Percentiles rank a stretch among this genome's conserved stretches.
Evolutionary conservation across 2,888 invertebrate species (phyloP).

Genomic region (Augochlorella aurata): DNA sequence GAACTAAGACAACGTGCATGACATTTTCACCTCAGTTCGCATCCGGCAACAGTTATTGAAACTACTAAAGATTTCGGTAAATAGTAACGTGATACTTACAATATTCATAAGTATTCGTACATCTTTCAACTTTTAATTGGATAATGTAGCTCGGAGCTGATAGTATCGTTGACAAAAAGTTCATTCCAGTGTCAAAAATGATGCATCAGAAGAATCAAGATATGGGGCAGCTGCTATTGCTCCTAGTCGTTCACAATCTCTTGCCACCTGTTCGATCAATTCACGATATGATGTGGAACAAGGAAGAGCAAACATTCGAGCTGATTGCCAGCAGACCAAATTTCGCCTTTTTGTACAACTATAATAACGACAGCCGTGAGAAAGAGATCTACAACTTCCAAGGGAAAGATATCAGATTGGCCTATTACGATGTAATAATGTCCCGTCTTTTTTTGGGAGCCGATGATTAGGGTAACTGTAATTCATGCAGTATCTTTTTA

Average conservation of each 20-base stretch:
- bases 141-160: neutral
- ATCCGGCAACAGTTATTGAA: neutral
- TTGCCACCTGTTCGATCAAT: constrained; percentile 12
- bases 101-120: no score
- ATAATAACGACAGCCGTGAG: constrained; percentile 31
- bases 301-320: constrained; percentile 29
- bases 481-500: neutral
- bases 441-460: neutral
- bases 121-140: no score
- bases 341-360: constrained; percentile 10
- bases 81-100: no score
- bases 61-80: neutral
- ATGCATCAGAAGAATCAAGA: neutral
- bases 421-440: constrained; percentile 58
- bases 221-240: constrained; percentile 32
- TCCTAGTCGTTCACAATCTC: constrained; percentile 14
- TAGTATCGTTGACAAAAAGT: neutral
- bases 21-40: neutral
- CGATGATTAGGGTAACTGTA: neutral
- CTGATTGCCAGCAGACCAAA: constrained; percentile 47
- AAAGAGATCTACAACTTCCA: constrained; percentile 53
- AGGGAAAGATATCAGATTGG: constrained; percentile 41
- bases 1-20: neutral
- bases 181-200: neutral
- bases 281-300: constrained; percentile 56